Evolutionary conservation across 2,797 vertebrate species (phyloP), one percentile per base, ranked within the genome.

Genomic region (Manis crassicaudata): DNA sequence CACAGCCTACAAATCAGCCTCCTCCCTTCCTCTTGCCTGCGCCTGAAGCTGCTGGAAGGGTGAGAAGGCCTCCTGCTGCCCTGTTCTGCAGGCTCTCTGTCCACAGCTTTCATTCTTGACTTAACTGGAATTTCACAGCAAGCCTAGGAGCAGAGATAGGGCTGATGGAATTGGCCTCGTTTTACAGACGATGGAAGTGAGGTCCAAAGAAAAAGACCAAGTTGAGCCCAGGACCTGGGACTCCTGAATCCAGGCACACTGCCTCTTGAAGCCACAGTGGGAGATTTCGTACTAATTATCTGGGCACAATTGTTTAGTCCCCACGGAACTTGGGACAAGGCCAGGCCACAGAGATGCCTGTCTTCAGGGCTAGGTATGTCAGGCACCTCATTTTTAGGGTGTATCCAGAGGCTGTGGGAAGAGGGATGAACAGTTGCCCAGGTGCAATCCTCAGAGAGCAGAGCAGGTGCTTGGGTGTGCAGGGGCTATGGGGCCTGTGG

Each of bases 21-120:
- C 16, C n/a, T 83, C 5, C 32, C 14, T 86, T 40, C 27, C 65
- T 58, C 75, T 20, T 76, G 25, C 46, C 62, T 60, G 27, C 37
- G 63, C 52, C 79, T 81, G 27, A 83, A 72, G n/a, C 35, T 58
- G 4, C 40, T 12, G 0, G 13, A 56, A 27, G 32, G 13, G 7
- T 23, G 13, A 27, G 14, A 29, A 17, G 23, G 12, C 70, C 84
- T 94, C 72, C 97, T 91, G 93, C 90, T 95, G 12, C 56, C 77
- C 88, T 72, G 27, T 8, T 6, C 92, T 97, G 67, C 8, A 5
- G 27, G 87, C 3, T 75, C 6, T 14, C 93, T 80, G 88, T 77
- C 37, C 77, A 72, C 13, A 54, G 17, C 40, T 67, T 60, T 56
- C 73, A 80, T 79, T 93, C 68, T 27, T 60, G 21, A 72, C 25